These are phyloP conservation scores for Chrysemys picta DNA, from an alignment of 2,113 vertebrate genomes.

Conservation along the genomic window DNA sequence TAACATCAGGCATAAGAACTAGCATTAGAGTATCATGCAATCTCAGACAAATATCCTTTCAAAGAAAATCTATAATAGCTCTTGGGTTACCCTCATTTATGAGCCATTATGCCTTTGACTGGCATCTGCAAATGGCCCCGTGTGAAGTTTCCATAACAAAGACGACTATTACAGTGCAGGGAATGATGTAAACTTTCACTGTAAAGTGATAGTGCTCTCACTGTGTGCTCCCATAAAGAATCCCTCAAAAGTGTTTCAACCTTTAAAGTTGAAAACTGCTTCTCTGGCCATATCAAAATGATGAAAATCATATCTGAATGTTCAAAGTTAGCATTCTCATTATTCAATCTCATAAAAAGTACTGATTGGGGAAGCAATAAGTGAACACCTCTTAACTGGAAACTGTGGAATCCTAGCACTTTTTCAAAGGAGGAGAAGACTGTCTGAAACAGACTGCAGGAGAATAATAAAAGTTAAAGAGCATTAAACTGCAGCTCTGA, in stretches of 20 bases:
- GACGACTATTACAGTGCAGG: not conserved
- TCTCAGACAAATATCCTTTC: slow-evolving; percentile 16
- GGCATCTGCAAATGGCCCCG: not conserved
- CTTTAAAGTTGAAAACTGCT: slow-evolving; percentile 55
- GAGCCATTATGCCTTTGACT: not conserved
- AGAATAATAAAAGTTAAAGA: slow-evolving; percentile 80
- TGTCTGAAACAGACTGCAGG: slow-evolving; percentile 67
- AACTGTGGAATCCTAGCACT: slow-evolving; percentile 65
- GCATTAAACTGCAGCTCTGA: slow-evolving; percentile 68
- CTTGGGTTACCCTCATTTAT: slow-evolving; percentile 16
- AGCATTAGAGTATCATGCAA: slow-evolving; percentile 5
- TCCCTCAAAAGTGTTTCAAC: slow-evolving; percentile 47
- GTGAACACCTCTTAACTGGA: slow-evolving; percentile 66
- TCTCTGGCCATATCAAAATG: slow-evolving; percentile 43
- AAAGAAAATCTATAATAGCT: slow-evolving; percentile 21
- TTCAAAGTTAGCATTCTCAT: slow-evolving; percentile 67
- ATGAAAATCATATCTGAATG: not conserved
- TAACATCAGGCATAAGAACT: not conserved
- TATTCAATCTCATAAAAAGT: slow-evolving; percentile 66
- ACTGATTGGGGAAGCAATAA: slow-evolving; percentile 75
- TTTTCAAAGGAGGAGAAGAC: slow-evolving; percentile 69
- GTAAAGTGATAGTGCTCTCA: slow-evolving; percentile 29
- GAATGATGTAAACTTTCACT: slow-evolving; percentile 11
- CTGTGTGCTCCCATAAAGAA: not conserved
- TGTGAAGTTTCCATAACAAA: slow-evolving; percentile 30